phyloP scores from a whole-genome alignment of 2,113 vertebrate species.

The Boulengeromyrus knoepffleri region DNA sequence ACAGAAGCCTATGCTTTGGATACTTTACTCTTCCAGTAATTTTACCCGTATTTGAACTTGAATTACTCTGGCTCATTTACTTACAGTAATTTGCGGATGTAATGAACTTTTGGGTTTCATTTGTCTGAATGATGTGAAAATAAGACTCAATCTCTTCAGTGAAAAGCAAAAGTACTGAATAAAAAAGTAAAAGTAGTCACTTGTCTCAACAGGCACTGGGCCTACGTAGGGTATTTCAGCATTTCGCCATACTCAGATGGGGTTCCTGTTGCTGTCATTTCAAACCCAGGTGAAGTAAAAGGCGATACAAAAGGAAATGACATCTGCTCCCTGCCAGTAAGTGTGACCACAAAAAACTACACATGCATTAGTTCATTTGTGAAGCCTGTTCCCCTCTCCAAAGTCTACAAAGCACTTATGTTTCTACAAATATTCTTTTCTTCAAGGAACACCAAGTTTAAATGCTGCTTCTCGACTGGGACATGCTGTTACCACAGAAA shows the following conservation, averaged over 20 bases:
- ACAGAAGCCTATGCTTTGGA: no score
- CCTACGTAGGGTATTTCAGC: neutral
- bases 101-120: neutral
- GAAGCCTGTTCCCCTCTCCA: neutral
- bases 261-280: neutral
- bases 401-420: neutral
- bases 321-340: neutral
- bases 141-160: neutral
- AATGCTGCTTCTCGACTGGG: neutral
- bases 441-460: neutral
- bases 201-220: neutral
- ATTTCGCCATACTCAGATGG: neutral
- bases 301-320: neutral
- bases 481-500: neutral
- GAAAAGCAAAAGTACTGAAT: neutral
- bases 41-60: neutral
- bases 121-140: neutral
- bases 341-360: neutral
- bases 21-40: no score
- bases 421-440: neutral
- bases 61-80: neutral
- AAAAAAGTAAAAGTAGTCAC: neutral
- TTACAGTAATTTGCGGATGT: neutral
- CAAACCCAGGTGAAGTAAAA: neutral
- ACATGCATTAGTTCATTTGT: neutral